These are phyloP conservation scores for Aviceda subcristata DNA, from an alignment of 2,113 vertebrate genomes.

Conservation along the genomic window DNA sequence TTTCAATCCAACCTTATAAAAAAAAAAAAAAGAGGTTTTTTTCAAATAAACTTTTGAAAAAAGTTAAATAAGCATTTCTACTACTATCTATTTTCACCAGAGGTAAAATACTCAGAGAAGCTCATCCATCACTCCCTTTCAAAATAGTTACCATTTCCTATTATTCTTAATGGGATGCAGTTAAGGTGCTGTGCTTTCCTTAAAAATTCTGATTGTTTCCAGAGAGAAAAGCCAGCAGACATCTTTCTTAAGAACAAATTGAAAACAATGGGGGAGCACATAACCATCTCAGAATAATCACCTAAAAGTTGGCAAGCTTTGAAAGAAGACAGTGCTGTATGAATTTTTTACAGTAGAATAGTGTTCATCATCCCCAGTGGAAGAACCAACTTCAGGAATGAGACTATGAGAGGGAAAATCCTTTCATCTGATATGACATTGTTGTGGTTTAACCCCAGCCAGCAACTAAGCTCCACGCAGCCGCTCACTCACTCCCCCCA, in stretches of 20 bases:
- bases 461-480: no score
- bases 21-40: background rate
- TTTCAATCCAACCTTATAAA: background rate
- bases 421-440: background rate
- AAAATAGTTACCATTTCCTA: background rate
- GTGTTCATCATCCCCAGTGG: background rate
- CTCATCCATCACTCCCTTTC: background rate
- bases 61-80: background rate
- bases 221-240: background rate
- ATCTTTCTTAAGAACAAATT: slow-evolving; percentile 27
- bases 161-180: background rate
- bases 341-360: background rate
- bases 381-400: background rate
- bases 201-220: background rate
- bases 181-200: background rate
- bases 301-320: background rate
- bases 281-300: background rate
- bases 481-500: no score
- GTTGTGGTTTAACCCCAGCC: no score
- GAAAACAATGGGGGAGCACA: slow-evolving; percentile 11
- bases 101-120: background rate
- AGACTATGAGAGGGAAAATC: background rate
- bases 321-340: background rate
- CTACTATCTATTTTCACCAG: background rate
- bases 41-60: background rate